phyloP scores from a whole-genome alignment of 2,888 invertebrate species.

The Cabera pusaria region DNA sequence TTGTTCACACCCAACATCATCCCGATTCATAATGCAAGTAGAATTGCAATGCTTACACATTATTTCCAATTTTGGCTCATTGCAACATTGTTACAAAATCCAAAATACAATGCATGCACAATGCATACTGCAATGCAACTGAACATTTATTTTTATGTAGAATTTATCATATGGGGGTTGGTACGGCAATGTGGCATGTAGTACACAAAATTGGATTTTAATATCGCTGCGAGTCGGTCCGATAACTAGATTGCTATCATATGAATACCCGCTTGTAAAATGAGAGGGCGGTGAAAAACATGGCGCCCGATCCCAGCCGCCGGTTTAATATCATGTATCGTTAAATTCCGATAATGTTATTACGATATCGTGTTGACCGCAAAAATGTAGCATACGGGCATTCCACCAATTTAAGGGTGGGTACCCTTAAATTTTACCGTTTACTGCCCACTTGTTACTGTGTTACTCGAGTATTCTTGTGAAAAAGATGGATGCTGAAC shows the following conservation, averaged over 20 bases:
- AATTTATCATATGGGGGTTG: slow-evolving; percentile 20
- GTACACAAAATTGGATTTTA: slow-evolving; percentile 60
- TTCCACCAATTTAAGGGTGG: too few relatives aligned
- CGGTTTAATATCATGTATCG: slow-evolving; percentile 48
- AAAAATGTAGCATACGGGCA: slow-evolving; percentile 25
- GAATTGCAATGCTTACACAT: too few relatives aligned
- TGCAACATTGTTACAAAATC: too few relatives aligned
- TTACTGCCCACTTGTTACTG: slow-evolving; percentile 15
- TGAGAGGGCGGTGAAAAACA: slow-evolving; percentile 52
- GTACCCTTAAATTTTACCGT: slow-evolving; percentile 7
- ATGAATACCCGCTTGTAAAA: slow-evolving; percentile 50
- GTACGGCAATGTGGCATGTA: slow-evolving; percentile 26
- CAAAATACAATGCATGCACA: too few relatives aligned
- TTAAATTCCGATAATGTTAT: slow-evolving; percentile 43
- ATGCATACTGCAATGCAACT: too few relatives aligned
- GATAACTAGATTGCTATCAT: slow-evolving; percentile 64
- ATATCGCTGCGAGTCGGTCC: slow-evolving; percentile 50
- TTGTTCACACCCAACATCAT: too few relatives aligned
- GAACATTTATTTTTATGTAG: slow-evolving; percentile 29
- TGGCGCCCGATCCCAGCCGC: slow-evolving; percentile 41
- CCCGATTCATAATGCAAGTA: too few relatives aligned
- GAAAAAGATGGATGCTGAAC: slow-evolving; percentile 16
- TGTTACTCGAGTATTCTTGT: slow-evolving; percentile 10
- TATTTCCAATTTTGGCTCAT: too few relatives aligned
- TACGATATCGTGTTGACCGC: slow-evolving; percentile 29